A percentile compares a stretch with the other conserved stretches of the same genome.
Evolutionary conservation across 37 sponge, comb jelly and placozoan genomes (phyloP).

Genomic region (Oscarella lobularis): DNA sequence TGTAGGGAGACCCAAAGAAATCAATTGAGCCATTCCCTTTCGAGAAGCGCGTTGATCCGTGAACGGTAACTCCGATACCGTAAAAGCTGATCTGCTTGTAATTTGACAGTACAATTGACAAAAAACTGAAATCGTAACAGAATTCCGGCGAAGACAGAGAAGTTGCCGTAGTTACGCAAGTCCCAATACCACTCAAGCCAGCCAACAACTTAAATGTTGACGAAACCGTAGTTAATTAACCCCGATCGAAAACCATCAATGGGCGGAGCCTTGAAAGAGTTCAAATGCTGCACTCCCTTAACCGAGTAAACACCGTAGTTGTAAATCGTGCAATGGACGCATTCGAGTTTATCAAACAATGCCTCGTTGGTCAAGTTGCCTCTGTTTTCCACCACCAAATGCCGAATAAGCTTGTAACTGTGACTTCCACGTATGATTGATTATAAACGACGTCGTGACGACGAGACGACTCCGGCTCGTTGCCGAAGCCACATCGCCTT

Average conservation of each 20-base stretch:
- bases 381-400: neutral
- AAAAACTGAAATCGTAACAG: no score
- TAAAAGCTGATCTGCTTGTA: no score
- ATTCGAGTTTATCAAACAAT: neutral
- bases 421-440: neutral
- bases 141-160: neutral
- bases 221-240: neutral
- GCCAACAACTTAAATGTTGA: neutral
- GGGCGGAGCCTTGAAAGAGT: neutral
- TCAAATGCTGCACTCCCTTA: neutral
- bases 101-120: no score
- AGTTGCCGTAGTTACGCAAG: neutral
- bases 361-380: neutral
- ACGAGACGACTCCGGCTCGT: no score
- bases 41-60: no score
- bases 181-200: neutral
- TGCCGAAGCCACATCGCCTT: no score
- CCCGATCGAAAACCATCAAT: slow-evolving; percentile 1
- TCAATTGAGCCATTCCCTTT: no score
- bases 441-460: neutral
- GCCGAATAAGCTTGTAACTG: slow-evolving; percentile 1
- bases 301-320: neutral
- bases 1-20: no score
- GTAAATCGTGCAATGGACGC: neutral
- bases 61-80: no score